Evolutionary conservation across 2,888 invertebrate genomes (phyloP).

Genomic region (Ophion ellenae): DNA sequence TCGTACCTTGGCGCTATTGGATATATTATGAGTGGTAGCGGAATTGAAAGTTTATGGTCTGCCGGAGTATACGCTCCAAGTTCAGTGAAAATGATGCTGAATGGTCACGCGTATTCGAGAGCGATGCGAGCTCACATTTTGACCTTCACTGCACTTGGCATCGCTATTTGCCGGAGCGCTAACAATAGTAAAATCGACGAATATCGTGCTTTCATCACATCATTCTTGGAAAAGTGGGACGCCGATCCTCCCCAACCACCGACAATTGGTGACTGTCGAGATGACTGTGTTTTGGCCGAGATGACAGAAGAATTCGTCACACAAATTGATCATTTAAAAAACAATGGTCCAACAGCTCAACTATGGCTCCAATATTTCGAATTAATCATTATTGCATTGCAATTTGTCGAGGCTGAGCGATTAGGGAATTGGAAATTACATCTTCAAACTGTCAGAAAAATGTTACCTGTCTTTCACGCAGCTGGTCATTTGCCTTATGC

Average conservation of each 20-base stretch:
- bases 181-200: constrained; percentile 30
- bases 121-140: constrained; percentile 58
- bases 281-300: constrained; percentile 25
- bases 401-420: constrained; percentile 71
- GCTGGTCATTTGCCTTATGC: constrained; percentile 72
- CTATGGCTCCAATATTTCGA: constrained; percentile 67
- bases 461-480: constrained; percentile 68
- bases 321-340: constrained; percentile 33
- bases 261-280: constrained; percentile 42
- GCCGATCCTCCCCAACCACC: constrained; percentile 22
- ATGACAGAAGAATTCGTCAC: constrained; percentile 31
- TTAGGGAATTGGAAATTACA: constrained; percentile 67
- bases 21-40: constrained; percentile 65
- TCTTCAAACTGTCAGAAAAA: constrained; percentile 62
- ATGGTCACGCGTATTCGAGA: constrained; percentile 53
- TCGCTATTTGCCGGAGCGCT: constrained; percentile 35
- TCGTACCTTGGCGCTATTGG: constrained; percentile 60
- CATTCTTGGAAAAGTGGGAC: constrained; percentile 43
- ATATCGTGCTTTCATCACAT: constrained; percentile 21
- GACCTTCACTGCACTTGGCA: constrained; percentile 57
- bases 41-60: constrained; percentile 62
- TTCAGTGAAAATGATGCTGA: constrained; percentile 55
- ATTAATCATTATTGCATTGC: constrained; percentile 56
- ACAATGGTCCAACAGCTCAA: constrained; percentile 56
- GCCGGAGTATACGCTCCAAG: constrained; percentile 50